phyloP scores from a whole-genome alignment of 2,113 vertebrate genomes.

The Bos taurus region DNA sequence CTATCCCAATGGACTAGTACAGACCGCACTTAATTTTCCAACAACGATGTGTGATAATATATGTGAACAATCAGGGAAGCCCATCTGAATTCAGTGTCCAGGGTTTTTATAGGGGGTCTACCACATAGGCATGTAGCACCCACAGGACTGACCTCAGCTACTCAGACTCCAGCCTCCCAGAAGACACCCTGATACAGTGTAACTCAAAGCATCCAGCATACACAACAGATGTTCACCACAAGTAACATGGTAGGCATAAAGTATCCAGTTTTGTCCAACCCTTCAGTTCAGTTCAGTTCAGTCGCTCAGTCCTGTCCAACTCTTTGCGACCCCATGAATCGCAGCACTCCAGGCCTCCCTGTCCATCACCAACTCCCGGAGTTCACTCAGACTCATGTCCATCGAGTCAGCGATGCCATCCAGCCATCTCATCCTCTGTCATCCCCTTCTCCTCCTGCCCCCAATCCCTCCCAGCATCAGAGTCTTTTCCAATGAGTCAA shows the following conservation, averaged over 20 bases:
- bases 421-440: no score
- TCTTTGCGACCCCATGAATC: no score
- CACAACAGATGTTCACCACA: not conserved
- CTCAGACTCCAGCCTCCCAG: not conserved
- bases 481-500: no score
- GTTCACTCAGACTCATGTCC: no score
- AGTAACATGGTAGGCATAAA: not conserved
- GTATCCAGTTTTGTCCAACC: not conserved
- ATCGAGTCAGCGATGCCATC: no score
- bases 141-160: not conserved
- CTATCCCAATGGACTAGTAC: not conserved
- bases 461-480: no score
- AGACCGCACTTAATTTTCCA: not conserved
- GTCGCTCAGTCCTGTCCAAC: no score
- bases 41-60: not conserved
- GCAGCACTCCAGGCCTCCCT: no score
- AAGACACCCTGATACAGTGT: not conserved
- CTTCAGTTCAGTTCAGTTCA: no score
- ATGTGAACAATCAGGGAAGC: not conserved
- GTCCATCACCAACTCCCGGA: no score
- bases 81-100: not conserved
- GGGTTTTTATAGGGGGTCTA: not conserved
- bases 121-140: not conserved
- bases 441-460: no score
- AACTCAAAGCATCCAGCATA: no score